Conservation (phyloP, 92 coral and sea anemone species). For the Isaurus tuberculatus region DNA sequence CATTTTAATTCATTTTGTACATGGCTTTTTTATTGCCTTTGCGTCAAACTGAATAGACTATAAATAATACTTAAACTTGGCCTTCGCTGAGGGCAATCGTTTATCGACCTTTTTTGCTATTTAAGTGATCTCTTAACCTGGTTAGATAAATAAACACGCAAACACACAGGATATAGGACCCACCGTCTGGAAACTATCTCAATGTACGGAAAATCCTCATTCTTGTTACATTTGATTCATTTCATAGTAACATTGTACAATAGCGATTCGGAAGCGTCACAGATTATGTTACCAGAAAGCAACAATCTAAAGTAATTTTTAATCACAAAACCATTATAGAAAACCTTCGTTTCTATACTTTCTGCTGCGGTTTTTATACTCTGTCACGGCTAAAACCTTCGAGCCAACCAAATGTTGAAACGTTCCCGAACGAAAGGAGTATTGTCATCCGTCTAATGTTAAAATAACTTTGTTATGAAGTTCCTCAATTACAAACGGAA, state of each 20-base stretch:
- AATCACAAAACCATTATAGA: no score
- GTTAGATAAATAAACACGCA: neutral
- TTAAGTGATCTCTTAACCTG: slow-evolving; percentile 1
- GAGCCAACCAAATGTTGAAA: no score
- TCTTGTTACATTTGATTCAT: neutral
- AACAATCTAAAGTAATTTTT: no score
- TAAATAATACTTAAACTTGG: neutral
- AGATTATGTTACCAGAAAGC: neutral
- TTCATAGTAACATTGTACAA: neutral
- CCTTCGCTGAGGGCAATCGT: neutral
- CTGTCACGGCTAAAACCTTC: neutral
- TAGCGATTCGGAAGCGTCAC: no score
- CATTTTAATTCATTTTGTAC: no score
- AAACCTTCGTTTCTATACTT: neutral
- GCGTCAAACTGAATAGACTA: no score
- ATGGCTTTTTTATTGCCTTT: no score
- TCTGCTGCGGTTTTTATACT: neutral
- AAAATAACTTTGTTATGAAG: neutral
- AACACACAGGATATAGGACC: neutral
- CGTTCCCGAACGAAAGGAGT: neutral
- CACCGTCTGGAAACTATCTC: neutral
- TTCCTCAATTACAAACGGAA: neutral
- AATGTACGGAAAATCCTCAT: slow-evolving; percentile 3
- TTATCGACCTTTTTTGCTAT: neutral
- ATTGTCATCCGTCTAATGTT: neutral